Percentiles rank a stretch among this genome's conserved stretches.
phyloP scores from a whole-genome alignment of 1,140 invertebrate species.

The Brachionus paranguensis region DNA sequence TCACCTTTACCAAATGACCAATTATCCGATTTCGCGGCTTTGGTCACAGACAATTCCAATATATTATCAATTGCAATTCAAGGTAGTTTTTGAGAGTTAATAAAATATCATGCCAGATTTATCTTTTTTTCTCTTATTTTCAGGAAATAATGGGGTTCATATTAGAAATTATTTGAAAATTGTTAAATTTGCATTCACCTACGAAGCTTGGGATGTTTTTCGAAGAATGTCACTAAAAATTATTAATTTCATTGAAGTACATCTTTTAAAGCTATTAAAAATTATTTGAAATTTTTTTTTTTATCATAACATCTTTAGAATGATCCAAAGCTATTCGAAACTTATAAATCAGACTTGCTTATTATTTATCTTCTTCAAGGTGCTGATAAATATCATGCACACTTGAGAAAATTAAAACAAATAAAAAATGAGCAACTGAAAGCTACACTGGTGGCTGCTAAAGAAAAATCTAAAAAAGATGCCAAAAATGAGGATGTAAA shows the following conservation, averaged over 20 bases:
- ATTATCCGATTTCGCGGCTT: background rate
- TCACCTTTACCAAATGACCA: background rate
- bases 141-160: slow-evolving; percentile 11
- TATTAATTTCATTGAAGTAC: slow-evolving; percentile 35
- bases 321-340: background rate
- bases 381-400: background rate
- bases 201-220: slow-evolving; percentile 54
- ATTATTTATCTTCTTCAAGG: background rate
- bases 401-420: background rate
- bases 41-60: background rate
- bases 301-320: background rate
- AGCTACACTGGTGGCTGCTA: background rate
- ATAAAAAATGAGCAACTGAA: slow-evolving; percentile 35
- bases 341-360: background rate
- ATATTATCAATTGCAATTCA: background rate
- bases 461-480: slow-evolving; percentile 30
- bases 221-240: slow-evolving; percentile 47
- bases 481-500: background rate
- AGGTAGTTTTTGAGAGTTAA: background rate
- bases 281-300: background rate
- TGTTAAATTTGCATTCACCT: slow-evolving; percentile 52
- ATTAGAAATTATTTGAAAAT: slow-evolving; percentile 49
- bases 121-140: background rate
- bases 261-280: no score
- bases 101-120: background rate